Base-by-base conservation (phyloP, 2,113 vertebrate genomes). In the Cyanoderma ruficeps region DNA sequence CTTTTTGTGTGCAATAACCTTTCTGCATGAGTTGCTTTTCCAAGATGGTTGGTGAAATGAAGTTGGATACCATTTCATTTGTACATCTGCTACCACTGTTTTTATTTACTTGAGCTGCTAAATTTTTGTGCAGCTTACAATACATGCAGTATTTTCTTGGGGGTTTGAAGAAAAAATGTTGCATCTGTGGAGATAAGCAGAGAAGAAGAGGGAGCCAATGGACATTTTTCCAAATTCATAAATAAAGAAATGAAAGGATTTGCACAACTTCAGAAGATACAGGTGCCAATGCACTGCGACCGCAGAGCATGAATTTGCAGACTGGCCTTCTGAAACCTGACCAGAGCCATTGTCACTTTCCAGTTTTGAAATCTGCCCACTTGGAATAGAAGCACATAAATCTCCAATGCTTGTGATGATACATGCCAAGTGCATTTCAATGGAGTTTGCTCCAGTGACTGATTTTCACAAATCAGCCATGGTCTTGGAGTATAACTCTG, bases 41-140 rank as follows among this genome's bases (percentile, higher is more conserved):
- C 71, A 67, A 63, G 85, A 72, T 37, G 75, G 55, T 46, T 90
- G 92, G 59, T 79, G 46, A 82, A 88, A 61, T 39, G 70, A 80
- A 67, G 69, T 83, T 90, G 94, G 83, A 86, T 83, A 65, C 42
- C 11, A 47, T 88, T 94, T 88, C 46, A 74, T 60, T 77, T 77
- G 71, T 90, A 80, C 83, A 83, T 94, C 92, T 95, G 94, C 85
- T 94, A 35, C 59, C 74, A 86, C 71, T 90, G 82, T 61, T 96
- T 93, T 93, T 93, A 92, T 97, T 93, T 94, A 77, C 86, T 90
- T 50, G 63, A 93, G 33, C 59, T 88, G 75, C 67, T 88, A 61
- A 94, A 53, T 90, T 93, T 46, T 82, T 93, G 63, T 90, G 55
- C 55, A 63, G 59, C 59, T 96, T 86, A 67, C 55, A 59, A 61